A percentile compares a stretch with the other conserved stretches of the same genome.
These are phyloP conservation scores for Pachyuromys duprasi DNA, from an alignment of 2,797 vertebrate species.

Conservation along the genomic window DNA sequence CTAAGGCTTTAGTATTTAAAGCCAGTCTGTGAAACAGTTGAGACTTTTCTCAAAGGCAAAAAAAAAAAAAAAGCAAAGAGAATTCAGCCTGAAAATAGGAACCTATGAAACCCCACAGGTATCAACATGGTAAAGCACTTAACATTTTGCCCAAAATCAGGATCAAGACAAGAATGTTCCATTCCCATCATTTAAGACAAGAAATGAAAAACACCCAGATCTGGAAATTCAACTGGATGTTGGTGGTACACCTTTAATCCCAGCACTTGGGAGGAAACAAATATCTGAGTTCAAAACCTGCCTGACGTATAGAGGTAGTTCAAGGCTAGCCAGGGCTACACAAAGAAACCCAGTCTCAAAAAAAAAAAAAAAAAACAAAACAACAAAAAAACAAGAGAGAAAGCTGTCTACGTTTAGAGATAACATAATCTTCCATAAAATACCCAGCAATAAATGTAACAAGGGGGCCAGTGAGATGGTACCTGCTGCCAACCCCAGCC, in stretches of 20 bases:
- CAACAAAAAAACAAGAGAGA: not conserved
- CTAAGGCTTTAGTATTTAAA: not conserved
- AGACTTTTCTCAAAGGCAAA: not conserved
- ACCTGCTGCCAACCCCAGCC: not conserved
- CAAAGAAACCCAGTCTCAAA: not conserved
- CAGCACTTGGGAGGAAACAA: not conserved
- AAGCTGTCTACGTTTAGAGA: not conserved
- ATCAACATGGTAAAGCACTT: not conserved
- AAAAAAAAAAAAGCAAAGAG: not conserved
- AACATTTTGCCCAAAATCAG: not conserved
- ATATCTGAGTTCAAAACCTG: not conserved
- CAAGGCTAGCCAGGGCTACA: not conserved
- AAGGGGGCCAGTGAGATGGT: too few relatives aligned
- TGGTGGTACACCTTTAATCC: not conserved
- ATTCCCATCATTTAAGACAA: not conserved
- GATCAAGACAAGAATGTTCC: not conserved
- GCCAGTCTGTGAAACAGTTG: not conserved
- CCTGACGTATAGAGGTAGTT: too few relatives aligned
- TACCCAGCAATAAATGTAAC: not conserved
- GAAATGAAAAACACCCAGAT: not conserved
- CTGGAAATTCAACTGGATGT: not conserved
- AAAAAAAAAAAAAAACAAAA: not conserved
- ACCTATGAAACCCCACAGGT: not conserved
- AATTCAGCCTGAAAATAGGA: not conserved
- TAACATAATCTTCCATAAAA: not conserved